These are phyloP conservation scores for Myzus persicae DNA, from an alignment of 1,140 invertebrate genomes.

Conservation along the genomic window DNA sequence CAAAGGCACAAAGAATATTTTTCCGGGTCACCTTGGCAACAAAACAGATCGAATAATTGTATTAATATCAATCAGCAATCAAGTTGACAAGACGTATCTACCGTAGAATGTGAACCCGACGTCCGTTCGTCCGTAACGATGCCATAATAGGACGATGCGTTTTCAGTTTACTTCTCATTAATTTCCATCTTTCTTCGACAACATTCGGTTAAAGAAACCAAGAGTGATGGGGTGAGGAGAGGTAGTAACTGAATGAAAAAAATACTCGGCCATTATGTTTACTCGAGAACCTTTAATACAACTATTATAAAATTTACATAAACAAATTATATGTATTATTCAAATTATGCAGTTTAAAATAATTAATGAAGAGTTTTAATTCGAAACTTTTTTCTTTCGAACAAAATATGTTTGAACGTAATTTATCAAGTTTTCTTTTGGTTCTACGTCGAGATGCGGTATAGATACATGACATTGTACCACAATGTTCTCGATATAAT, in stretches of 20 bases:
- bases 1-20: not conserved
- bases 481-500: not conserved
- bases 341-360: not conserved
- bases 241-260: not conserved
- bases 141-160: no score
- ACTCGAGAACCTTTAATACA: not conserved
- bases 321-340: constrained; percentile 3
- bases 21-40: not conserved
- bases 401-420: not conserved
- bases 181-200: not conserved
- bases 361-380: not conserved
- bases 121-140: not conserved
- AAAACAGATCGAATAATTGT: not conserved
- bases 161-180: constrained; percentile 7
- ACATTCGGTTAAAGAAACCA: not conserved
- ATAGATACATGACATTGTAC: not conserved
- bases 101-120: not conserved
- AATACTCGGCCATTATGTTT: not conserved
- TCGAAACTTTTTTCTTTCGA: not conserved
- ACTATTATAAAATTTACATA: not conserved
- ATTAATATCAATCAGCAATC: constrained; percentile 9
- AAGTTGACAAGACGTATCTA: constrained; percentile 25
- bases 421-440: not conserved
- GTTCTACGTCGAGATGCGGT: not conserved
- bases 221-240: no score